Evolutionary conservation across 2,797 vertebrate species (phyloP), one percentile per base, ranked within the genome.

Genomic region (Ibycter americanus): DNA sequence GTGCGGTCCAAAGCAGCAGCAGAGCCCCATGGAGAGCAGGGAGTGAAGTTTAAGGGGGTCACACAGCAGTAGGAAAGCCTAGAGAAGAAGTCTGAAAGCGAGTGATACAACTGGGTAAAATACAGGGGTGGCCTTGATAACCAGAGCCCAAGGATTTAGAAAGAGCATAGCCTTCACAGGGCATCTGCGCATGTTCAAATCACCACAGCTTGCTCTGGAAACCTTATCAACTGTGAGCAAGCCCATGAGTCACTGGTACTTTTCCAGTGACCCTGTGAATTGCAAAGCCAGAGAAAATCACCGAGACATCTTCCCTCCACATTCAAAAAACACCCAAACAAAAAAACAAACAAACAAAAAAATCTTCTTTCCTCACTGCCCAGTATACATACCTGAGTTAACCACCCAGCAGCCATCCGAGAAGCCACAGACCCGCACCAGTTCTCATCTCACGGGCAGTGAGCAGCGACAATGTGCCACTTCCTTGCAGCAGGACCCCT

Each of bases 331-430:
- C 29, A 67, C 10, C 38, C 21, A 49, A 71, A 79, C 27, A 63
- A 32, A 68, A 76, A 31, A 44, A n/a, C n/a, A n/a, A n/a, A n/a
- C n/a, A n/a, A n/a, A n/a, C n/a, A n/a, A n/a, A n/a, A 68, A 76
- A 31, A 44, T 15, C 61, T n/a, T 66, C 56, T 62, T 26, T 55
- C 25, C 73, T 73, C 8, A 2, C 68, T 92, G 76, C 49, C 74
- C 23, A 2, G 32, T 5, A 8, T 2, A 4, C 1, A 0, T 49
- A 34, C 3, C 19, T 0, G 4, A 46, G n/a, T 12, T 27, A 46
- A 51, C 15, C 3, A 5, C 8, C 27, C 52, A 20, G 68, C 29
- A 58, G 40, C 26, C 25, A 20, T 5, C 1, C 1, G 46, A 29
- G 72, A 25, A 44, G 49, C 25, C 1, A 0, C 27, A 49, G 52